Percentiles rank a stretch among this genome's conserved stretches.
Evolutionary conservation across 2,797 vertebrate genomes (phyloP).

Genomic region (Crenichthys baileyi): DNA sequence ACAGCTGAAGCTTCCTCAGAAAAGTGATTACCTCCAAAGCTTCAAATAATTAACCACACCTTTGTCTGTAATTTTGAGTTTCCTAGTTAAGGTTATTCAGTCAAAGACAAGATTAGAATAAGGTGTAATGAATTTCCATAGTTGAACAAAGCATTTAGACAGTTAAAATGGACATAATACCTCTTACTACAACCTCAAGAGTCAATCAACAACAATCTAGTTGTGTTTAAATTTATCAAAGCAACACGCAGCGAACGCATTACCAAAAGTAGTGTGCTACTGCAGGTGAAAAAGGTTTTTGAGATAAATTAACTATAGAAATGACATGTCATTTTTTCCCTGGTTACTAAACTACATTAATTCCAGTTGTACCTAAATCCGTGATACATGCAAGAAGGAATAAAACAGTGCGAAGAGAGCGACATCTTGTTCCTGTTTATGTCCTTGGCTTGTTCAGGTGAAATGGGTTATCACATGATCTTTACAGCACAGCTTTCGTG

Average conservation of each 20-base stretch:
- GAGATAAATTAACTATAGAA: background rate
- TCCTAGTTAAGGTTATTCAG: background rate
- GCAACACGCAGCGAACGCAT: background rate
- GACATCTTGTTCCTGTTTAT: conserved; percentile 12
- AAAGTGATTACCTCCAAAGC: background rate
- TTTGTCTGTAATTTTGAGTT: background rate
- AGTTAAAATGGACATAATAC: background rate
- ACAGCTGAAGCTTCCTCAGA: conserved; percentile 2
- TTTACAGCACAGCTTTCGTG: conserved; percentile 48
- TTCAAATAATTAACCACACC: background rate
- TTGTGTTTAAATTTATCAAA: background rate
- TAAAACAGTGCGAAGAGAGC: background rate
- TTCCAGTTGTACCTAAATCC: background rate
- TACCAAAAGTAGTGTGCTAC: background rate
- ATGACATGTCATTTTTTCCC: background rate
- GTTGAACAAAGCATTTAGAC: background rate
- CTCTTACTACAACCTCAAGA: background rate
- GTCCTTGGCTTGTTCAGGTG: conserved; percentile 16
- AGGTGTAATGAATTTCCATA: background rate
- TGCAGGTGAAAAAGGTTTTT: conserved; percentile 1
- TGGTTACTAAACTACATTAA: background rate
- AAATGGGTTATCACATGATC: conserved; percentile 57
- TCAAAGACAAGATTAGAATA: background rate
- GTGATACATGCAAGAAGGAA: background rate
- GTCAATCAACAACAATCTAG: background rate